These are phyloP conservation scores for Zosterops borbonicus DNA, from an alignment of 2,113 vertebrate genomes.

Conservation along the genomic window DNA sequence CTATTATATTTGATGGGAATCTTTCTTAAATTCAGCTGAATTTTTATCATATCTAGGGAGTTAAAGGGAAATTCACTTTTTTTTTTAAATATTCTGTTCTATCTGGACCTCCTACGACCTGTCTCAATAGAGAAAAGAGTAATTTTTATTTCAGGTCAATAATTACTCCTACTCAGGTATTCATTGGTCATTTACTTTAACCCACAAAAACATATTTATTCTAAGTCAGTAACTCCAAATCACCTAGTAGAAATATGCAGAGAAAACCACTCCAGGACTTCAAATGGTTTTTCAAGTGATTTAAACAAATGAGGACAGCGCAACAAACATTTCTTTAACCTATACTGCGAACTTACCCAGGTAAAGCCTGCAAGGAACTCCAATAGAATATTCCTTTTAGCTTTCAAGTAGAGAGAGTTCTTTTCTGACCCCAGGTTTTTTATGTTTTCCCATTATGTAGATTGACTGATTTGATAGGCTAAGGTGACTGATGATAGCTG, in stretches of 20 bases:
- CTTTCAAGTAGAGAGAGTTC: conserved; percentile 37
- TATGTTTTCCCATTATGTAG: conserved; percentile 59
- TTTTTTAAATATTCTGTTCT: neutral
- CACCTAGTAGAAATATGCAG: neutral
- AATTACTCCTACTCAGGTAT: neutral
- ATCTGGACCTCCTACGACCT: neutral
- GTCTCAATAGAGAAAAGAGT: neutral
- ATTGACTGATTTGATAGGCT: conserved; percentile 64
- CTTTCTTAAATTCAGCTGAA: neutral
- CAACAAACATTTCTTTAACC: conserved; percentile 32
- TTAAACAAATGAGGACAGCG: neutral
- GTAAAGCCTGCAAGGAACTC: neutral
- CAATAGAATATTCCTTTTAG: conserved; percentile 43
- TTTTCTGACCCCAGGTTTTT: conserved; percentile 33
- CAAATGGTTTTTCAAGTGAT: neutral
- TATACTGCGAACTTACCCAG: neutral
- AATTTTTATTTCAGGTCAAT: neutral
- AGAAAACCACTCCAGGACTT: neutral
- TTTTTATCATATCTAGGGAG: neutral
- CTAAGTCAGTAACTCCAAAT: neutral
- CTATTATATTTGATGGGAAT: neutral
- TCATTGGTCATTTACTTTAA: neutral
- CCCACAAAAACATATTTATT: neutral
- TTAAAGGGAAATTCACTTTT: neutral
- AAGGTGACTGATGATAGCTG: conserved; percentile 55